These are phyloP conservation scores for Rhogogaster chlorosoma DNA, from an alignment of 2,888 invertebrate species.

Conservation along the genomic window DNA sequence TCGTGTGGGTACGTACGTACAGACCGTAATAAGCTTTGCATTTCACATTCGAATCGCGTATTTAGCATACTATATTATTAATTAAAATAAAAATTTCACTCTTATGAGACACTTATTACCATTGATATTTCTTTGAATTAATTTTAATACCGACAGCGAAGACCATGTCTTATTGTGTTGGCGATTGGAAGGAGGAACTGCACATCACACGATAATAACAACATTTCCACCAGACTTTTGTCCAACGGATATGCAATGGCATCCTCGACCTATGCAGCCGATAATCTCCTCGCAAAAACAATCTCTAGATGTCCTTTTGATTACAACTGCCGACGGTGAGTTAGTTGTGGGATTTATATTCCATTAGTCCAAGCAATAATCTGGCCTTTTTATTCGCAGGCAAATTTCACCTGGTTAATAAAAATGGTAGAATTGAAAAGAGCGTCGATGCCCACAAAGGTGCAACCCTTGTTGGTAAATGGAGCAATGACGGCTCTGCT, in stretches of 20 bases:
- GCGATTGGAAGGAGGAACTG: slow-evolving; percentile 86
- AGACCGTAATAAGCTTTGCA: slow-evolving; percentile 23
- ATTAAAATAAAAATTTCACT: slow-evolving; percentile 30
- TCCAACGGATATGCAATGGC: slow-evolving; percentile 95
- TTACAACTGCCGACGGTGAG: slow-evolving; percentile 92
- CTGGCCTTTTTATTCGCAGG: slow-evolving; percentile 75
- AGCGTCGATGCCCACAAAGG: slow-evolving; percentile 95
- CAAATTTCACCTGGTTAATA: slow-evolving; percentile 92
- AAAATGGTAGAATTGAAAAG: slow-evolving; percentile 95
- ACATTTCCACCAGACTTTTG: slow-evolving; percentile 91
- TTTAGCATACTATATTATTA: slow-evolving; percentile 33
- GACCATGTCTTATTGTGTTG: slow-evolving; percentile 94
- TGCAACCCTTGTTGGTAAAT: slow-evolving; percentile 92
- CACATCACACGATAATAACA: slow-evolving; percentile 87
- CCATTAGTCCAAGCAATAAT: slow-evolving; percentile 48
- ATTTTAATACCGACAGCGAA: slow-evolving; percentile 84
- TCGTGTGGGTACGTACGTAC: slow-evolving; percentile 87
- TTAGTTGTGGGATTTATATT: slow-evolving; percentile 7
- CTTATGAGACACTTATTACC: slow-evolving; percentile 31
- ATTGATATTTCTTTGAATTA: slow-evolving; percentile 64
- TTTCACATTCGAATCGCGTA: neutral
- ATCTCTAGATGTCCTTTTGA: slow-evolving; percentile 89
- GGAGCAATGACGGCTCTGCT: slow-evolving; percentile 98
- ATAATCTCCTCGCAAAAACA: slow-evolving; percentile 79
- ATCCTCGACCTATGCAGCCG: slow-evolving; percentile 83